phyloP scores from a whole-genome alignment of 1,140 invertebrate genomes.

The Drosophila melanica region DNA sequence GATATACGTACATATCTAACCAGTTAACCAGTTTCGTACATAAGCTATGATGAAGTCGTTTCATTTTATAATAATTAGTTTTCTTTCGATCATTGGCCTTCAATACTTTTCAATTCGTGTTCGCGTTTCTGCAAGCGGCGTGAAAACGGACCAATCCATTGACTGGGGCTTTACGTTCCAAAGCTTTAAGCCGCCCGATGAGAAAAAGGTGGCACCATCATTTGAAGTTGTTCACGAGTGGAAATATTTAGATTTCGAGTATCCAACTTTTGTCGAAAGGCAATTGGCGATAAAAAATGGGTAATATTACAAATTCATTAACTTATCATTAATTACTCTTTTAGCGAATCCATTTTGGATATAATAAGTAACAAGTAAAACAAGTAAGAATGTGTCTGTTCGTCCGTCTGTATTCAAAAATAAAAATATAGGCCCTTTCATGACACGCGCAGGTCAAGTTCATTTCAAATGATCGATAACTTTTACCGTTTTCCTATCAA shows the following conservation, averaged over 20 bases:
- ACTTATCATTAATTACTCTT: too few relatives aligned
- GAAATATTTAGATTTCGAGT: constrained; percentile 86
- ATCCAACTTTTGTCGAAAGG: constrained; percentile 84
- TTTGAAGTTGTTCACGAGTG: constrained; percentile 85
- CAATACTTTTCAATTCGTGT: constrained; percentile 28
- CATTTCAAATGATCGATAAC: too few relatives aligned
- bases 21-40: constrained; percentile 40
- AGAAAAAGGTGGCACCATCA: not conserved
- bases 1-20: not conserved
- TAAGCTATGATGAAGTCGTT: constrained; percentile 35
- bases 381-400: too few relatives aligned
- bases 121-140: constrained; percentile 10
- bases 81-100: constrained; percentile 37
- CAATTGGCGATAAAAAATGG: constrained; percentile 85
- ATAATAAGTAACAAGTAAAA: too few relatives aligned
- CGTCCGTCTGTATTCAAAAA: too few relatives aligned
- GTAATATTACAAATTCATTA: constrained; percentile 33
- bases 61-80: constrained; percentile 10
- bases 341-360: too few relatives aligned
- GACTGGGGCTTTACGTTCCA: constrained; percentile 9
- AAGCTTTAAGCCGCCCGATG: not conserved
- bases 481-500: too few relatives aligned
- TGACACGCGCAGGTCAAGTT: too few relatives aligned
- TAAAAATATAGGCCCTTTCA: too few relatives aligned
- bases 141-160: constrained; percentile 7